Evolutionary conservation across 2,797 vertebrate genomes (phyloP).

Genomic region (Sebastes matsubarae): DNA sequence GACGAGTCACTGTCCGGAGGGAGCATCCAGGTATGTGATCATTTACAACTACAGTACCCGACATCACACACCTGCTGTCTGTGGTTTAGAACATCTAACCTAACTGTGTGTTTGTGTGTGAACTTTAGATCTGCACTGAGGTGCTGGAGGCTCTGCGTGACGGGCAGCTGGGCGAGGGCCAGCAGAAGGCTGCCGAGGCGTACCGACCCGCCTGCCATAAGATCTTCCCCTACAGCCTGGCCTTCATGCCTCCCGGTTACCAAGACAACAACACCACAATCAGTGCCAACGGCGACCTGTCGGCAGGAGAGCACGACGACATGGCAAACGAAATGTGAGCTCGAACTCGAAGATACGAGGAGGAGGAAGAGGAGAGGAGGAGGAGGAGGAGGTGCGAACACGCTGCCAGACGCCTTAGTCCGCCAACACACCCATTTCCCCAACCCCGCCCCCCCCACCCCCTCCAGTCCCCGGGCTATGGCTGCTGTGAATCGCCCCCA

Average conservation of each 20-base stretch:
- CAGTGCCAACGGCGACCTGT: conserved; percentile 94
- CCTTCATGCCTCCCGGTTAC: conserved; percentile 95
- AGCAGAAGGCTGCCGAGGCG: conserved; percentile 87
- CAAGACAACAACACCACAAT: conserved; percentile 92
- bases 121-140: conserved; percentile 88
- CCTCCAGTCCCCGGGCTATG: conserved; percentile 12
- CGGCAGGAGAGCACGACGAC: conserved; percentile 91
- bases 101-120: not conserved
- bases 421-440: conserved; percentile 26
- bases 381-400: conserved; percentile 54
- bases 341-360: conserved; percentile 34
- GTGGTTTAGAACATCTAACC: not conserved
- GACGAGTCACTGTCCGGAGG: conserved; percentile 89
- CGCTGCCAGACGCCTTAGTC: conserved; percentile 54
- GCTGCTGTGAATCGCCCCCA: conserved; percentile 49
- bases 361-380: conserved; percentile 45
- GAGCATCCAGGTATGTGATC: conserved; percentile 87
- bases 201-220: conserved; percentile 91
- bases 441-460: not conserved
- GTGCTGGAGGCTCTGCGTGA: conserved; percentile 89
- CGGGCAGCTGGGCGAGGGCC: conserved; percentile 90
- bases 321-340: conserved; percentile 93
- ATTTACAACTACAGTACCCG: not conserved
- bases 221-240: conserved; percentile 92
- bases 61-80: not conserved